phyloP scores from a whole-genome alignment of 2,888 invertebrate genomes.

The Ophioninae sp. region DNA sequence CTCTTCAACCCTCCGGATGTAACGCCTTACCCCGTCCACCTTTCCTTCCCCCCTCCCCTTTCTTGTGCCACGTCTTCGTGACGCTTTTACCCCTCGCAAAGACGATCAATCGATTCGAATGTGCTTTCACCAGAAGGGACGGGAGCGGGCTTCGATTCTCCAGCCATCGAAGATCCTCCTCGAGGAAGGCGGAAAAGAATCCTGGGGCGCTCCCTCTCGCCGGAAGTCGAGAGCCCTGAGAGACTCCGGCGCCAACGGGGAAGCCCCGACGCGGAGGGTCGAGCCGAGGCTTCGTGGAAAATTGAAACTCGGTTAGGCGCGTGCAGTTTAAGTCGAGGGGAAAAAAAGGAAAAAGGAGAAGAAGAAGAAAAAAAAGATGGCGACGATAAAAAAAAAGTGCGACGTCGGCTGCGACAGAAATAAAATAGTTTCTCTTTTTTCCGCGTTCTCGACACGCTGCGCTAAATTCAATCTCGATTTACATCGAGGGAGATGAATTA shows the following conservation, averaged over 20 bases:
- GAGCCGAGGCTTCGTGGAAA: conserved; percentile 40
- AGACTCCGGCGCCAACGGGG: conserved; percentile 53
- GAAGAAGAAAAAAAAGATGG: conserved; percentile 12
- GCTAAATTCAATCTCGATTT: conserved; percentile 17
- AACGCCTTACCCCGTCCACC: conserved; percentile 28
- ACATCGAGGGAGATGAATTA: conserved; percentile 14
- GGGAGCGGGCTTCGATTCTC: conserved; percentile 20
- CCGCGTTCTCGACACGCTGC: neutral
- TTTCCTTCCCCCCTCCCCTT: conserved; percentile 37
- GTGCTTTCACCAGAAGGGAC: conserved; percentile 45
- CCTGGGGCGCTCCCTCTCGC: conserved; percentile 50
- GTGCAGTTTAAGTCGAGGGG: conserved; percentile 45
- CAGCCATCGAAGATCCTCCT: conserved; percentile 43
- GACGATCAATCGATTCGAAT: conserved; percentile 65
- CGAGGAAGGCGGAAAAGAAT: conserved; percentile 38
- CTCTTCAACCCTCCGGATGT: conserved; percentile 54
- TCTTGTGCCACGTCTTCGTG: conserved; percentile 21
- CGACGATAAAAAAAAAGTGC: conserved; percentile 8
- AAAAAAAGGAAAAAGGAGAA: conserved; percentile 8
- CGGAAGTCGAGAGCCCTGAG: conserved; percentile 59
- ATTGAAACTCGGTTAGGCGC: conserved; percentile 61
- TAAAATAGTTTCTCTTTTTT: conserved; percentile 25
- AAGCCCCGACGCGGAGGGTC: conserved; percentile 39
- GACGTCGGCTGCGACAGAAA: conserved; percentile 21
- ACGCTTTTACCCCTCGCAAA: conserved; percentile 30